Evolutionary conservation across 2,888 invertebrate species (phyloP).

Genomic region (Eulithis testata): DNA sequence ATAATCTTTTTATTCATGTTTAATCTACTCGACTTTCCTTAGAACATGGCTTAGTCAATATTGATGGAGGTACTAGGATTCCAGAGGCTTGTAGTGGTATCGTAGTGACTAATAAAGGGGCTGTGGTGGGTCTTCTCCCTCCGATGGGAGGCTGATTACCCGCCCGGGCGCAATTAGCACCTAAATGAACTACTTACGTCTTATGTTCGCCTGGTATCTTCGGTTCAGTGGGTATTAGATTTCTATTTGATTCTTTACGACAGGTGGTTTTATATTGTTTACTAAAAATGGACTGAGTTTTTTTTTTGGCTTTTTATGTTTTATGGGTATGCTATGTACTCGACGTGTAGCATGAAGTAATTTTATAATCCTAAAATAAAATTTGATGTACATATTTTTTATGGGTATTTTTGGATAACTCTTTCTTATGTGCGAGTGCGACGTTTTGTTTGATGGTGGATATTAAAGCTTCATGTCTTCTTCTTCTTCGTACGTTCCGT

Average conservation of each 20-base stretch:
- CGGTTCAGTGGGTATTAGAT: constrained; percentile 25
- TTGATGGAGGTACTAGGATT: constrained; percentile 30
- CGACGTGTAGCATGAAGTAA: too few relatives aligned
- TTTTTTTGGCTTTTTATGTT: too few relatives aligned
- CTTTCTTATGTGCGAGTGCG: too few relatives aligned
- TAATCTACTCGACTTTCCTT: constrained; percentile 22
- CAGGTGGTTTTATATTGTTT: too few relatives aligned
- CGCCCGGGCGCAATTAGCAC: constrained; percentile 73
- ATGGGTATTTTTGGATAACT: too few relatives aligned
- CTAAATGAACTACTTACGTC: constrained; percentile 73
- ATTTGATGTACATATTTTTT: too few relatives aligned
- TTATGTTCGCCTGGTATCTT: constrained; percentile 62
- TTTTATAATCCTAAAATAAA: not conserved
- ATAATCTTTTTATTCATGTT: constrained; percentile 21
- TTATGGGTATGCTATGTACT: too few relatives aligned
- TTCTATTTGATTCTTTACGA: constrained; percentile 9
- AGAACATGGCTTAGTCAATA: constrained; percentile 27
- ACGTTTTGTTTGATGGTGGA: too few relatives aligned
- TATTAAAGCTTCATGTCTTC: too few relatives aligned
- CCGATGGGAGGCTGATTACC: constrained; percentile 67
- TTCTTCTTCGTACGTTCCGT: too few relatives aligned
- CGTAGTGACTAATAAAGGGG: constrained; percentile 16
- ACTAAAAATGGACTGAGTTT: too few relatives aligned
- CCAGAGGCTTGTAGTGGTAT: constrained; percentile 27
- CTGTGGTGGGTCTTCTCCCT: constrained; percentile 13